Percentiles rank a stretch among this genome's conserved stretches.
These are phyloP conservation scores for Ceratina japonica DNA, from an alignment of 1,140 invertebrate species.

Conservation along the genomic window DNA sequence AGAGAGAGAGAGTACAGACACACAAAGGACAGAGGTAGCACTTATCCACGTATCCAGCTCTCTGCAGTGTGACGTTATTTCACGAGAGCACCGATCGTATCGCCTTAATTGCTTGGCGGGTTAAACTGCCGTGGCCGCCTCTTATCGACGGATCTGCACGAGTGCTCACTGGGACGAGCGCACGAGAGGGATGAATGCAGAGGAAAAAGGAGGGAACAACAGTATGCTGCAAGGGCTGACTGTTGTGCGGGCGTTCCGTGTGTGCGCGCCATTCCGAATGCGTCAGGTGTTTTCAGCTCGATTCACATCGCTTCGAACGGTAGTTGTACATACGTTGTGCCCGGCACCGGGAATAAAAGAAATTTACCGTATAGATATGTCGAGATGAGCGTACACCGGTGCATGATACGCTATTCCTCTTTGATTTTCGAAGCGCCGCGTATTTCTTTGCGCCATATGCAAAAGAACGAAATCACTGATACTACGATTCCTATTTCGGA, in stretches of 20 bases:
- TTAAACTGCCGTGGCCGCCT: conserved; percentile 73
- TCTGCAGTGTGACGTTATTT: conserved; percentile 72
- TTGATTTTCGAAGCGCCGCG: neutral
- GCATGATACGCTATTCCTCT: neutral
- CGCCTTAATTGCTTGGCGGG: conserved; percentile 75
- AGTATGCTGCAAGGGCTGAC: neutral
- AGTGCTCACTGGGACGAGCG: conserved; percentile 49
- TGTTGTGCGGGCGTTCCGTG: conserved; percentile 3
- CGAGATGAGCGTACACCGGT: neutral
- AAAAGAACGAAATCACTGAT: neutral
- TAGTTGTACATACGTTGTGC: conserved; percentile 20
- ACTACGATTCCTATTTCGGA: neutral
- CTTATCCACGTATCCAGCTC: conserved; percentile 58
- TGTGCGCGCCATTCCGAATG: conserved; percentile 35
- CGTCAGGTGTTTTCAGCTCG: conserved; percentile 69
- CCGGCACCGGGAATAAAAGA: conserved; percentile 57
- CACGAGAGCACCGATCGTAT: conserved; percentile 72
- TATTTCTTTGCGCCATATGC: neutral
- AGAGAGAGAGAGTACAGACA: neutral
- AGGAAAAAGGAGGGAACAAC: neutral
- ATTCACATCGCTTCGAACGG: conserved; percentile 55
- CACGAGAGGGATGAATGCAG: neutral
- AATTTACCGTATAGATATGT: conserved; percentile 42
- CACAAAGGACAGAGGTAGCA: conserved; percentile 32
- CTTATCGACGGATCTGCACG: conserved; percentile 72